Percentiles rank a stretch among this genome's conserved stretches.
Conservation (phyloP, 1,140 invertebrate species). For the Hylaeus anthracinus region DNA sequence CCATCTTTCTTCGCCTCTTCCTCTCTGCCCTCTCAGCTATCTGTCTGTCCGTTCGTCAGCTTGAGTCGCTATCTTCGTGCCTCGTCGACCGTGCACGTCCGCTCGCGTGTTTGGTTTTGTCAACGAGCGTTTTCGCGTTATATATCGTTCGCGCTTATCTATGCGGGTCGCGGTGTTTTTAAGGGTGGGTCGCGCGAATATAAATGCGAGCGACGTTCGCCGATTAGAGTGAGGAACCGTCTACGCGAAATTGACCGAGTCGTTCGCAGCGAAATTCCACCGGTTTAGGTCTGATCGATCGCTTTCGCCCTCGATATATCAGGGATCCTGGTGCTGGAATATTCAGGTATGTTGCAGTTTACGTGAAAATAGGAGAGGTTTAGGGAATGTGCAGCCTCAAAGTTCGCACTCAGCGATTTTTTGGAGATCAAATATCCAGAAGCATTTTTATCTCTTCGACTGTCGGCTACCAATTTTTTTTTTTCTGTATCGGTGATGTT, state of each 20-base stretch:
- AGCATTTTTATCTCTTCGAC: too few species aligned
- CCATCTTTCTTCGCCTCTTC: slow-evolving; percentile 57
- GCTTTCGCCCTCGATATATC: too few species aligned
- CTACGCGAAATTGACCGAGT: background rate
- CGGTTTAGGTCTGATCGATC: too few species aligned
- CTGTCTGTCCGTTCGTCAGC: slow-evolving; percentile 26
- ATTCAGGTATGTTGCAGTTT: too few species aligned
- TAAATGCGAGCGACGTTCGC: background rate
- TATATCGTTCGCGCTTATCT: slow-evolving; percentile 43
- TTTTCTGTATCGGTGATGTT: too few species aligned
- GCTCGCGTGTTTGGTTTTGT: slow-evolving; percentile 41
- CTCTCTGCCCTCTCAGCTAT: slow-evolving; percentile 18
- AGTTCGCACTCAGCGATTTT: too few species aligned
- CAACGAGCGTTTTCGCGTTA: slow-evolving; percentile 33
- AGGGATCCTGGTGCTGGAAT: too few species aligned
- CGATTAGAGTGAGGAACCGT: background rate
- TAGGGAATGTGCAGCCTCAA: too few species aligned
- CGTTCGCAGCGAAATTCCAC: background rate
- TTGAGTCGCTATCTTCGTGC: slow-evolving; percentile 36
- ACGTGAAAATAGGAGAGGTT: too few species aligned
- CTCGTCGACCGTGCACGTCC: slow-evolving; percentile 3
- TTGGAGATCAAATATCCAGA: too few species aligned
- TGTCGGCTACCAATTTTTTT: too few species aligned
- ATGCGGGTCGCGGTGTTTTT: slow-evolving; percentile 23
- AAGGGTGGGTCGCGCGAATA: background rate